Evolutionary conservation across 2,113 vertebrate species (phyloP), one percentile per base, ranked within the genome.

Genomic region (Clarias gariepinus): DNA sequence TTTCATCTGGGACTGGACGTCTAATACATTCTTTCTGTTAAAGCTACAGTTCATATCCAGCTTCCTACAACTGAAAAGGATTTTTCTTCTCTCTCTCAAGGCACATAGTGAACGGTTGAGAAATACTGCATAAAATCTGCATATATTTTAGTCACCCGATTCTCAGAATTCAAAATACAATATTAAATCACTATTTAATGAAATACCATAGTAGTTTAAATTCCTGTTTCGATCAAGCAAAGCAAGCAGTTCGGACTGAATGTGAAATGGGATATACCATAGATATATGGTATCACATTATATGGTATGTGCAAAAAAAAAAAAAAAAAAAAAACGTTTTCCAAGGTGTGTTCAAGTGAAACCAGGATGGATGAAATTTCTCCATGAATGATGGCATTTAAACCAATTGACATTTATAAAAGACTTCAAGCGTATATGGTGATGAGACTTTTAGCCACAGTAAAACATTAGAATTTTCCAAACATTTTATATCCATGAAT

Each of bases 11-110:
- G 57, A 15, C 58, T 36, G 58, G 57, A 63, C 30, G n/a, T n/a
- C 36, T 30, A 21, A 79, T 16, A 19, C 7, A 30, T 57, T 58
- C 15, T 57, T 25, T 60, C 57, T 11, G 28, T 68, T n/a, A 64
- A 58, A 86, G 68, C 82, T 89, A 41, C 7, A 41, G 18, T 76
- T 88, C 71, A 52, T 90, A 91, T 90, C 88, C 89, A 86, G 71
- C 92, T 86, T 84, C 90, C 89, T 88, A 79, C 79, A 90, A 90
- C 85, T 93, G 90, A 90, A 88, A 87, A 66, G 63, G 36, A 61
- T 84, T 86, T 81, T 16, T 73, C 57, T 16, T 73, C 57, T 23
- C 28, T 69, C 82, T n/a, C 16, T 19, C 28, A 66, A 30, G 66
- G 79, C 85, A 61, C 41, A 79, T 82, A 82, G 64, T 87, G 73